Conservation (phyloP, 2,113 vertebrate species). For the Carlito syrichta region DNA sequence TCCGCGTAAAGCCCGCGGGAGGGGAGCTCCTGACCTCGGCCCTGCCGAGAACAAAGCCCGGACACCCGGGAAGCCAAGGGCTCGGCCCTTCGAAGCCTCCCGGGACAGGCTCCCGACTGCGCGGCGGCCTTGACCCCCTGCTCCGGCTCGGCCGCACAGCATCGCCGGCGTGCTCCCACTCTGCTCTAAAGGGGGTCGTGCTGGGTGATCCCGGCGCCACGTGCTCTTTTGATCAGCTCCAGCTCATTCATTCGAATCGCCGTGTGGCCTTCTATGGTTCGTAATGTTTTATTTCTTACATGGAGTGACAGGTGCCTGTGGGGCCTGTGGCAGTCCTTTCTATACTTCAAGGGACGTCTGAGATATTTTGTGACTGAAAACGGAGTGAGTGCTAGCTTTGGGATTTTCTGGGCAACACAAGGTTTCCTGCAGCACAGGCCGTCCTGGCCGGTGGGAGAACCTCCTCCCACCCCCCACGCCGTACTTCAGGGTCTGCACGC, state of each 20-base stretch:
- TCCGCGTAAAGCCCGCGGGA: slow-evolving; percentile 53
- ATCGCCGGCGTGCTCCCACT: too few relatives aligned
- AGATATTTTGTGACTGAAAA: not conserved
- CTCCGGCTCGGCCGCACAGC: too few relatives aligned
- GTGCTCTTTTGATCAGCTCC: not conserved
- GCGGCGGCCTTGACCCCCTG: too few relatives aligned
- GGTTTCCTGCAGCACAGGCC: not conserved
- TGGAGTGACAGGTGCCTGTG: not conserved
- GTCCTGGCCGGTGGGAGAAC: too few relatives aligned
- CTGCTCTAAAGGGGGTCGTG: too few relatives aligned
- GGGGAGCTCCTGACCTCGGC: not conserved
- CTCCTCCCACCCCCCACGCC: too few relatives aligned
- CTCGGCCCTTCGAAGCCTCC: slow-evolving; percentile 47
- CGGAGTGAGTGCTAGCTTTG: not conserved
- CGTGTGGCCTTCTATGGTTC: not conserved
- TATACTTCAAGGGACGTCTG: not conserved
- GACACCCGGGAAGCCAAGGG: slow-evolving; percentile 46
- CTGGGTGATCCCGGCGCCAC: not conserved
- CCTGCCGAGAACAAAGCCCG: slow-evolving; percentile 71
- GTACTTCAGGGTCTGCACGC: not conserved
- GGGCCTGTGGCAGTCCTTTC: not conserved
- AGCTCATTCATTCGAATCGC: slow-evolving; percentile 13
- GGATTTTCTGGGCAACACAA: not conserved
- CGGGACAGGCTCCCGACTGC: not conserved
- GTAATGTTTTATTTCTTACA: slow-evolving; percentile 10